A percentile compares a stretch with the other conserved stretches of the same genome.
Evolutionary conservation across 2,797 vertebrate species (phyloP).

Genomic region (Podargus strigoides): DNA sequence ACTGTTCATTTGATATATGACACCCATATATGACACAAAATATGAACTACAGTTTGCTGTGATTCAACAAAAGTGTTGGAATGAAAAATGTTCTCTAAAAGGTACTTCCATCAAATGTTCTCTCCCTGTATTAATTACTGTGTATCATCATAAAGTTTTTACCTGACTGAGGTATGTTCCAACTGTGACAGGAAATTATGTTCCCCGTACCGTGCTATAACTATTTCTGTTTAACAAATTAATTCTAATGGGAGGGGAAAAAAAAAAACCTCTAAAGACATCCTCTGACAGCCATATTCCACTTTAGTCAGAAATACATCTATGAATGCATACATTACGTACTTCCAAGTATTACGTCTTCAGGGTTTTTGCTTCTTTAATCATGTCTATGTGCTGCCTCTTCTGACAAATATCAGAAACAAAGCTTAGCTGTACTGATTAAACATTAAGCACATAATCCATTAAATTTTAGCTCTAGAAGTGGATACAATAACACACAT

Average conservation of each 20-base stretch:
- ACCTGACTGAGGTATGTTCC: background rate
- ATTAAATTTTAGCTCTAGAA: background rate
- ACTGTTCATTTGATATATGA: background rate
- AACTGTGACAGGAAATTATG: background rate
- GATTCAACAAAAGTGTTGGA: background rate
- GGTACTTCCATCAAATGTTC: background rate
- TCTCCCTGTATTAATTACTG: background rate
- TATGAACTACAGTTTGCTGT: background rate
- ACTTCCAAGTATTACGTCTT: background rate
- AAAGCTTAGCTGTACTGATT: background rate
- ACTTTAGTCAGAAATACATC: background rate
- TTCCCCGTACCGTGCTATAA: background rate
- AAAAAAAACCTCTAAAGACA: background rate
- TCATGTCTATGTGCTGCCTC: background rate
- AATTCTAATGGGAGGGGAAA: background rate
- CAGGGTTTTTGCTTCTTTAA: background rate
- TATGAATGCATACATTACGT: background rate
- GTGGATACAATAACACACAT: background rate
- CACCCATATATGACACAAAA: background rate
- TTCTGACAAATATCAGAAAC: background rate
- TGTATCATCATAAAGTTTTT: background rate
- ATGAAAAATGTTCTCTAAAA: background rate
- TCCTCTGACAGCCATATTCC: background rate
- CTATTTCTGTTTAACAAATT: background rate
- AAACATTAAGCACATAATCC: background rate